Conservation (phyloP, 2,113 vertebrate genomes). For the Melospiza melodia region DNA sequence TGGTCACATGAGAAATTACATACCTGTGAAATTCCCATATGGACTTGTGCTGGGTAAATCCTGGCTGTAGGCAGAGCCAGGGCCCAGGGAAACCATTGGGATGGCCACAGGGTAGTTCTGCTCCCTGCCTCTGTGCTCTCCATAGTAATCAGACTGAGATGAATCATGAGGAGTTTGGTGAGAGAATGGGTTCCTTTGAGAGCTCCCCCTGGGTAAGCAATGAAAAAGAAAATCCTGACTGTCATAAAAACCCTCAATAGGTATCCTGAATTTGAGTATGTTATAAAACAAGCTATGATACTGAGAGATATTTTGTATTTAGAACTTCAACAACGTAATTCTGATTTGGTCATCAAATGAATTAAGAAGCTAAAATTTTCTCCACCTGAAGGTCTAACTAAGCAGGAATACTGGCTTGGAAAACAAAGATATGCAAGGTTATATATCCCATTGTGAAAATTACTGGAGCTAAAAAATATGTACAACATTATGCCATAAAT, state of each 20-base stretch:
- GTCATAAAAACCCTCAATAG: background rate
- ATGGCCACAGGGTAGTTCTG: background rate
- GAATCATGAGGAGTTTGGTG: background rate
- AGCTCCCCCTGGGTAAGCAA: background rate
- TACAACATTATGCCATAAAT: background rate
- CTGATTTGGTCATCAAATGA: background rate
- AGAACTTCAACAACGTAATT: background rate
- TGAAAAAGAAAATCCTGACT: background rate
- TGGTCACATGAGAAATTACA: background rate
- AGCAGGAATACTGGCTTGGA: background rate
- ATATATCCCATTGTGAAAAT: background rate
- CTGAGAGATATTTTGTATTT: background rate
- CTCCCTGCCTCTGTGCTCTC: background rate
- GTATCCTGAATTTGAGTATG: background rate
- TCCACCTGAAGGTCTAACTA: background rate
- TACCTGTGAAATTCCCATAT: constrained; percentile 44
- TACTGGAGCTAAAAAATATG: background rate
- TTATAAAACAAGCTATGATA: background rate
- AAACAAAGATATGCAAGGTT: background rate
- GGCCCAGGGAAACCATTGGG: constrained; percentile 42
- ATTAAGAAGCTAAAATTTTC: background rate
- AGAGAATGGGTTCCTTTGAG: background rate
- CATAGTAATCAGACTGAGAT: background rate
- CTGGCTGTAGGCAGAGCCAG: background rate
- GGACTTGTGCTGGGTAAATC: background rate